Evolutionary conservation across 1,140 invertebrate genomes (phyloP).

Genomic region (Coelopa frigida): DNA sequence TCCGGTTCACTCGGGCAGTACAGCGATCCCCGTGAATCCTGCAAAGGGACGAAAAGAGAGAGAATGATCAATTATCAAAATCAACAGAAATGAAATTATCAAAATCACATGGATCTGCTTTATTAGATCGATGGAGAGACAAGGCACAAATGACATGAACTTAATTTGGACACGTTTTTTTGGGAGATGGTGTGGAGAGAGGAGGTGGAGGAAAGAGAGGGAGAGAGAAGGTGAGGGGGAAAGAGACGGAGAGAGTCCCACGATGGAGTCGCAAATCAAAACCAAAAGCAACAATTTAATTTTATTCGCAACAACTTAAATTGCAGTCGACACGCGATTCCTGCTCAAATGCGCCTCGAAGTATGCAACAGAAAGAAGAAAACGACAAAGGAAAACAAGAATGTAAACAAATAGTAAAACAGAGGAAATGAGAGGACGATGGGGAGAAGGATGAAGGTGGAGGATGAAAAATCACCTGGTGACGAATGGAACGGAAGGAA

Average conservation of each 20-base stretch:
- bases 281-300: no score
- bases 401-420: neutral
- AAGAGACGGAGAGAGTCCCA: neutral
- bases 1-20: constrained; percentile 46
- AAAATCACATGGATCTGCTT: neutral
- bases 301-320: no score
- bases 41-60: constrained; percentile 2
- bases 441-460: neutral
- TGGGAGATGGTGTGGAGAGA: neutral
- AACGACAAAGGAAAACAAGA: no score
- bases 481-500: neutral
- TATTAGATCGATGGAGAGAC: neutral
- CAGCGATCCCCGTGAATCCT: constrained; percentile 48
- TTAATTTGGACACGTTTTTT: neutral
- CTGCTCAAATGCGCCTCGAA: no score
- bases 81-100: neutral
- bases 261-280: no score
- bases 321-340: no score
- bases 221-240: neutral
- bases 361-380: no score
- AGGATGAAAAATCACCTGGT: neutral
- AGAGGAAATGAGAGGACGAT: neutral
- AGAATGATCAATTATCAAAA: neutral
- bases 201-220: neutral
- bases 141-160: neutral